Evolutionary conservation across 1,140 invertebrate species (phyloP), one percentile per base, ranked within the genome.

Genomic region (Acyrthosiphon pisum): DNA sequence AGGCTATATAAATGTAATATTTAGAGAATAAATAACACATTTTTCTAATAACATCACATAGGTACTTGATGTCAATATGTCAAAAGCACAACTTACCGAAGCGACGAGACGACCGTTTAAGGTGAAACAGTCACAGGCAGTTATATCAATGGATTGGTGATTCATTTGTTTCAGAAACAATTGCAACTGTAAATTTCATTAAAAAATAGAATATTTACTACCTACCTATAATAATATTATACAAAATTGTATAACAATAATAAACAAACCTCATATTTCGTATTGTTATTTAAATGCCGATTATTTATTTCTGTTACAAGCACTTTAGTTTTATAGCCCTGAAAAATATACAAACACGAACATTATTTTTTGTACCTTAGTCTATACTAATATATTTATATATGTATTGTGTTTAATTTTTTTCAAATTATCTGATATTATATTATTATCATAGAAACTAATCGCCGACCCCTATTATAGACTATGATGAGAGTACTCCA

Each of bases 231-330:
- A 50, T 48, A 76, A 81, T 81, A 88, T 88, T 41, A 41, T 3
- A 41, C n/a, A 22, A 48, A 6, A 35, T 35, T 8, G 20, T 50
- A 50, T 26, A 37, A n/a, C 26, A 26, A 86, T 7, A 20, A 90
- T 26, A n/a, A 44, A 83, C 68, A 50, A 2, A 91, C 90, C 60
- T 91, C 90, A 26, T 48, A 50, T 83, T 91, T 91, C 22, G 60
- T 76, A 35, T 48, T 83, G 41, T 83, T 48, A n/a, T 91, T 46
- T n/a, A 91, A 48, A 91, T 91, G 18, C 9, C 90, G 90, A 35
- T 91, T 76, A 83, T 91, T 81, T 81, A 81, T 81, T 46, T 91
- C 90, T n/a, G 90, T 83, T 26, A 91, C 68, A 37, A 91, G 41
- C 22, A 83, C 35, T 83, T 91, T 91, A 46, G 68, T 48, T 48